Percentiles rank a stretch among this genome's conserved stretches.
These are phyloP conservation scores for Bolborhynchus lineola DNA, from an alignment of 2,113 vertebrate species.

Conservation along the genomic window DNA sequence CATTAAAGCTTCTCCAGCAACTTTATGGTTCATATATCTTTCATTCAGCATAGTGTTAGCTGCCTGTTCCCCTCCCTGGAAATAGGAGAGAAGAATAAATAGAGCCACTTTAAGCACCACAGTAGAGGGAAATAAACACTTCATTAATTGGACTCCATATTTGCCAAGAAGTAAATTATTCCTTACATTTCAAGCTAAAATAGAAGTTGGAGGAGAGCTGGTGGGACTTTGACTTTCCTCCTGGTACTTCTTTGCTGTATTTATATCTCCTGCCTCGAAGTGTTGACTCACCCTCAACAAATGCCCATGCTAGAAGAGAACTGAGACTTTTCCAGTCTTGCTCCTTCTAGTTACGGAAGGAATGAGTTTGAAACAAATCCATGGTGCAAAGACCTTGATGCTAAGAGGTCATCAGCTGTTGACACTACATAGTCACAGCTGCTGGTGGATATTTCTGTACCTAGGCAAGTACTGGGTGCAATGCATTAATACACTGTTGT, in stretches of 20 bases:
- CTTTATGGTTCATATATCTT: conserved; percentile 39
- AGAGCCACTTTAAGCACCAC: conserved; percentile 5
- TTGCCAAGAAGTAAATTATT: conserved; percentile 30
- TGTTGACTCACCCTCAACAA: neutral
- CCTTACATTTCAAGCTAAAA: conserved; percentile 20
- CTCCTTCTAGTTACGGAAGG: neutral
- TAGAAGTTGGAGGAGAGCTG: neutral
- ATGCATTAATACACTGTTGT: neutral
- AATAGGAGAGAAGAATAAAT: neutral
- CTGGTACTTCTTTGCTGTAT: neutral
- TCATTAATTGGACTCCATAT: neutral
- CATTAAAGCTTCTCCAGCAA: neutral
- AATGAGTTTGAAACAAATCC: neutral
- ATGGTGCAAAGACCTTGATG: neutral
- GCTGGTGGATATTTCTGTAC: neutral
- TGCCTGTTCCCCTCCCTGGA: neutral
- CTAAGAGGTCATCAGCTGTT: neutral
- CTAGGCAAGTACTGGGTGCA: neutral
- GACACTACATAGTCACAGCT: neutral
- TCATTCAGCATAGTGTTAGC: neutral
- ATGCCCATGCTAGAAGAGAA: neutral
- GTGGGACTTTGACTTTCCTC: neutral
- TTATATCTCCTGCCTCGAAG: neutral
- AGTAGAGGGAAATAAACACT: neutral
- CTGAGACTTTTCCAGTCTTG: neutral